Evolutionary conservation across 1,140 invertebrate species (phyloP).

Genomic region (Pentalonia nigronervosa): DNA sequence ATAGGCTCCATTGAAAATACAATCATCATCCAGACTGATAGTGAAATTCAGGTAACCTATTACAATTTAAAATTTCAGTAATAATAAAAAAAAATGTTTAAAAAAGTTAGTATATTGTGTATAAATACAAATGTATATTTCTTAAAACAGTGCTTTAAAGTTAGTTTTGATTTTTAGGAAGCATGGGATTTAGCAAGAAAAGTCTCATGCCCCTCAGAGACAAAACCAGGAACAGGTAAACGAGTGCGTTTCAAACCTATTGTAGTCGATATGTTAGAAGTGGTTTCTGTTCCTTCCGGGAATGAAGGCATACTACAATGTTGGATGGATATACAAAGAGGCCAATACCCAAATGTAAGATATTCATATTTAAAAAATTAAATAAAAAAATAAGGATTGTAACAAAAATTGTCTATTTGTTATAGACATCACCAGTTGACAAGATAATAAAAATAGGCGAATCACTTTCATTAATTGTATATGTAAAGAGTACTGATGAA

Average conservation of each 20-base stretch:
- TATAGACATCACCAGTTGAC: constrained; percentile 69
- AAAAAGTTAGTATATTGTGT: neutral
- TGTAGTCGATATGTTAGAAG: constrained; percentile 76
- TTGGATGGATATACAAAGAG: constrained; percentile 81
- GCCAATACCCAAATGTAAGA: constrained; percentile 73
- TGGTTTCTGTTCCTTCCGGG: constrained; percentile 71
- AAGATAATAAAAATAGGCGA: constrained; percentile 76
- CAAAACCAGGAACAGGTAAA: constrained; percentile 68
- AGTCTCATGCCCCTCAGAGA: constrained; percentile 69
- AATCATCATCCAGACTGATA: constrained; percentile 73
- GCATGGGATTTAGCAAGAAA: constrained; percentile 70
- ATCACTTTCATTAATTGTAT: constrained; percentile 74
- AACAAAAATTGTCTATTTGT: neutral
- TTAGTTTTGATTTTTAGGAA: constrained; percentile 63
- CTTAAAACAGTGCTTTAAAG: neutral
- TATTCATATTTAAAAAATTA: neutral
- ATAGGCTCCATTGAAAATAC: constrained; percentile 72
- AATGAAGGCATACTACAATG: constrained; percentile 71
- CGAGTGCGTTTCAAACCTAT: constrained; percentile 74
- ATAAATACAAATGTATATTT: neutral
- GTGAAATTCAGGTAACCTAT: constrained; percentile 67
- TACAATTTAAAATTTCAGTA: neutral
- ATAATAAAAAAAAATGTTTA: neutral
- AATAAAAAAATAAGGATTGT: neutral
- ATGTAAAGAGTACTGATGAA: constrained; percentile 72